Conservation (phyloP, 2,888 invertebrate genomes). For the Synergus japonicus region DNA sequence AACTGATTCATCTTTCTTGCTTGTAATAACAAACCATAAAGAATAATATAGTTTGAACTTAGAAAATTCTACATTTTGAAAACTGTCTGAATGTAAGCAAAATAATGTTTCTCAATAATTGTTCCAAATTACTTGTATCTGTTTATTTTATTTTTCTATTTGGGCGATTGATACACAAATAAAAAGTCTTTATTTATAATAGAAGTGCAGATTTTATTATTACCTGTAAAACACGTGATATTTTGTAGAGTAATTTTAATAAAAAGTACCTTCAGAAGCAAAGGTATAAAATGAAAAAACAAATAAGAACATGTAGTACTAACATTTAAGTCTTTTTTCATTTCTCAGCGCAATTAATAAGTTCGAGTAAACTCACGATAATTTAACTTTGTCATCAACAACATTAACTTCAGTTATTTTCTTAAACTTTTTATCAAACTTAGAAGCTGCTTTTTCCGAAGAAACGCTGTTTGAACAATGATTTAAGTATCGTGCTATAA, state of each 20-base stretch:
- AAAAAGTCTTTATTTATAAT: not conserved
- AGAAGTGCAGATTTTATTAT: not conserved
- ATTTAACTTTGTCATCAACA: slow-evolving; percentile 81
- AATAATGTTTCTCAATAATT: not conserved
- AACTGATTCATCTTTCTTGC: not conserved
- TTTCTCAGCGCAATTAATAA: not conserved
- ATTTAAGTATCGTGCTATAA: slow-evolving; percentile 82
- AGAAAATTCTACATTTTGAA: too few species aligned
- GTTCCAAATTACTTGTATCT: not conserved
- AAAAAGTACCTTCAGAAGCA: not conserved
- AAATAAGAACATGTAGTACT: not conserved
- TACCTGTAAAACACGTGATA: not conserved
- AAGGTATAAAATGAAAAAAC: not conserved
- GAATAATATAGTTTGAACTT: not conserved
- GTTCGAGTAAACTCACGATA: slow-evolving; percentile 49
- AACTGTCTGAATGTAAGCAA: too few species aligned
- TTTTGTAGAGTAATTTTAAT: not conserved
- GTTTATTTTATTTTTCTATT: not conserved
- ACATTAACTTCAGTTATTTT: slow-evolving; percentile 83
- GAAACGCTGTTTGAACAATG: slow-evolving; percentile 78
- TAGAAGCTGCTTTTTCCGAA: slow-evolving; percentile 83
- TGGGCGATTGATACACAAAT: not conserved
- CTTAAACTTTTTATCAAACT: slow-evolving; percentile 85
- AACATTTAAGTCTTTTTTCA: not conserved
- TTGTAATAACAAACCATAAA: not conserved